Conservation (phyloP, 2,888 invertebrate genomes). For the Ecdyonurus torrentis region DNA sequence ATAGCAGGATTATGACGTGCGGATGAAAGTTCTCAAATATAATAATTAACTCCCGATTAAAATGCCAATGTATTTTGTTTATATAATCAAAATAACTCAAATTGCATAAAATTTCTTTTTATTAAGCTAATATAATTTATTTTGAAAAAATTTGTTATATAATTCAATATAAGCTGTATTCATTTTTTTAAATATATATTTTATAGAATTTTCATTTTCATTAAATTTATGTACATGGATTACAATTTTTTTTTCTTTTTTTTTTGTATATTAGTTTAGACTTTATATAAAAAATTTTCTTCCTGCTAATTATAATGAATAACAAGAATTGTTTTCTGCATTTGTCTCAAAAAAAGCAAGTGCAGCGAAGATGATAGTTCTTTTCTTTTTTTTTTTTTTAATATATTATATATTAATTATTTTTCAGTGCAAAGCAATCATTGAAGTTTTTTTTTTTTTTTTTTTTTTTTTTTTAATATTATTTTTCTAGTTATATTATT, state of each 20-base stretch:
- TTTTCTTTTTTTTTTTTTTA: not conserved
- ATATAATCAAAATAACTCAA: not conserved
- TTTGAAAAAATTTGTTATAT: not conserved
- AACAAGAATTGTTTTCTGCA: not conserved
- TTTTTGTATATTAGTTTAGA: not conserved
- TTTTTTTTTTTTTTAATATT: not conserved
- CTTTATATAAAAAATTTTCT: not conserved
- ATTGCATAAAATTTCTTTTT: not conserved
- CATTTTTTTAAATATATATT: not conserved
- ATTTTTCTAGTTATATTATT: not conserved
- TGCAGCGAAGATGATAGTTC: not conserved
- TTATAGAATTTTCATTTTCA: not conserved
- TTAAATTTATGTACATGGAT: not conserved
- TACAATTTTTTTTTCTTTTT: too few species aligned
- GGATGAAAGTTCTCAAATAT: not conserved
- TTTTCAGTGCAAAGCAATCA: not conserved
- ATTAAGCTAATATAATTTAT: not conserved
- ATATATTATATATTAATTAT: not conserved
- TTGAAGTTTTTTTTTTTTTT: not conserved
- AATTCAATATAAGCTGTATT: not conserved
- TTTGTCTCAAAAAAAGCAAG: constrained; percentile 1
- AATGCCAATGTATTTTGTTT: not conserved
- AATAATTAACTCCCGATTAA: not conserved
- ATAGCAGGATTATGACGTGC: not conserved
- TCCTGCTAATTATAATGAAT: not conserved